These are phyloP conservation scores for Ganaspis brasiliensis DNA, from an alignment of 2,888 invertebrate genomes.

Conservation along the genomic window DNA sequence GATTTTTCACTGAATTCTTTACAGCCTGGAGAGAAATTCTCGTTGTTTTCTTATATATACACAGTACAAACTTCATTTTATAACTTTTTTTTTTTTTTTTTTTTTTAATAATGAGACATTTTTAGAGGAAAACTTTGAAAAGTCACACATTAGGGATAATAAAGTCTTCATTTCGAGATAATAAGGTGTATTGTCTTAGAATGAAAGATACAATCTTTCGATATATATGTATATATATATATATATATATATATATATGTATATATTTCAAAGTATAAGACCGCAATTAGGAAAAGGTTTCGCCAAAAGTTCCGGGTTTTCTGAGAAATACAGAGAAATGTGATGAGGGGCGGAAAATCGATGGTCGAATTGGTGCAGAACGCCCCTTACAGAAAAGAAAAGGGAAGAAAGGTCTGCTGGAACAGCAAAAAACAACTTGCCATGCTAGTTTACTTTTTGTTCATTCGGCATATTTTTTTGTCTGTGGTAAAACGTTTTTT, in stretches of 20 bases:
- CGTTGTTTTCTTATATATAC: too few relatives aligned
- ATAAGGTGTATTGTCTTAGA: background rate
- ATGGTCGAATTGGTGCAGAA: slow-evolving; percentile 36
- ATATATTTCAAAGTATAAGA: slow-evolving; percentile 35
- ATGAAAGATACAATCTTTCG: background rate
- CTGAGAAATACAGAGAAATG: slow-evolving; percentile 24
- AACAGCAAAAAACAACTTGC: slow-evolving; percentile 19
- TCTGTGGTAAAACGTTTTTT: background rate
- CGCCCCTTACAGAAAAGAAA: slow-evolving; percentile 35
- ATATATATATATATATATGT: slow-evolving; percentile 3
- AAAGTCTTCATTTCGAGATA: background rate
- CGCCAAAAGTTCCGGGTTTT: slow-evolving; percentile 16
- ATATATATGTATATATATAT: background rate
- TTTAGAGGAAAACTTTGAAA: background rate
- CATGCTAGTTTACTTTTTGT: slow-evolving; percentile 1
- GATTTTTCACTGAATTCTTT: too few relatives aligned
- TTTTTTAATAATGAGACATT: too few relatives aligned
- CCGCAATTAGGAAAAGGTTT: slow-evolving; percentile 23
- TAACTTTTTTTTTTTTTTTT: too few relatives aligned
- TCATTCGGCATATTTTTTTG: background rate
- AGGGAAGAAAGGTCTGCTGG: slow-evolving; percentile 14
- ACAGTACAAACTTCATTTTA: too few relatives aligned
- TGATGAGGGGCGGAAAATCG: slow-evolving; percentile 40
- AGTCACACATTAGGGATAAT: background rate
- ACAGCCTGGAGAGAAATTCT: too few relatives aligned